phyloP scores from a whole-genome alignment of 2,797 vertebrate species.

The Danio aesculapii region DNA sequence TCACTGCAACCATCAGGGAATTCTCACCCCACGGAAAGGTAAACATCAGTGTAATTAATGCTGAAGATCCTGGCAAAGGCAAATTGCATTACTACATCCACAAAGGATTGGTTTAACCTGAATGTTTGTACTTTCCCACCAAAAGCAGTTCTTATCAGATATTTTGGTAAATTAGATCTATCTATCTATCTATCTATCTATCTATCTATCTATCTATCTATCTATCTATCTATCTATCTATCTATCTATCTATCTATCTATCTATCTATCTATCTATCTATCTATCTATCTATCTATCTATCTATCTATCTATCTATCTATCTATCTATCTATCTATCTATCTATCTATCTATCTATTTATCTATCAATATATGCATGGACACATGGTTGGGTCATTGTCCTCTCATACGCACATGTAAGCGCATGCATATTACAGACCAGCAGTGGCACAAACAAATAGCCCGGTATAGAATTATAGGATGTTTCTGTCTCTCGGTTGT shows the following conservation, averaged over 20 bases:
- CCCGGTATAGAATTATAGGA: not conserved
- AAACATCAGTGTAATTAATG: constrained; percentile 40
- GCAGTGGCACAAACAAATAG: constrained; percentile 2
- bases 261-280: not conserved
- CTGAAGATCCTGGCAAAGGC: constrained; percentile 9
- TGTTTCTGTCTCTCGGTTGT: not conserved
- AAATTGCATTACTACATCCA: constrained; percentile 12
- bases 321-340: no score
- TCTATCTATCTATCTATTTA: no score
- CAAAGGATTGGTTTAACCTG: constrained; percentile 31
- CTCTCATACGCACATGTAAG: not conserved
- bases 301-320: no score
- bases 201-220: constrained; percentile 20
- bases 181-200: constrained; percentile 9
- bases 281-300: not conserved
- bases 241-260: not conserved
- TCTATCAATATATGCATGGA: not conserved
- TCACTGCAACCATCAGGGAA: constrained; percentile 48
- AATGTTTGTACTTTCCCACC: constrained; percentile 39
- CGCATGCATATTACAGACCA: constrained; percentile 4
- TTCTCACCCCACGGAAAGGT: constrained; percentile 43
- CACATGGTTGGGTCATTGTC: not conserved
- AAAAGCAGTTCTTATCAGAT: constrained; percentile 15
- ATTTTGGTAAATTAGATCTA: constrained; percentile 6
- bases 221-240: no score